Evolutionary conservation across 2,888 invertebrate species (phyloP).

Genomic region (Julus scandinavius): DNA sequence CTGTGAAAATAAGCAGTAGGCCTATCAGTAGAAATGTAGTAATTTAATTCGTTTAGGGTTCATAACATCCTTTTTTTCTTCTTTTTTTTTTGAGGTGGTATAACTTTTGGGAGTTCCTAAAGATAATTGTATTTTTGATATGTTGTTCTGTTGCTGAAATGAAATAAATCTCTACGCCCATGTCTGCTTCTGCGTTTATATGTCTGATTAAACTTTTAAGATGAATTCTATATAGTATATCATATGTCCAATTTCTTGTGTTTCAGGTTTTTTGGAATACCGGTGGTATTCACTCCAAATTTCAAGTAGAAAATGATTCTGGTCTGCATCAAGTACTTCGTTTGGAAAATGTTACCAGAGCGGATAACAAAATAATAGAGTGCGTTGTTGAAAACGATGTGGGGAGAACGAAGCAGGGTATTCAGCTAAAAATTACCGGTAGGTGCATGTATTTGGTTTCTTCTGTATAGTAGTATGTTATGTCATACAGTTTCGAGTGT

Average conservation of each 20-base stretch:
- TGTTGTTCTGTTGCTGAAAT: not conserved
- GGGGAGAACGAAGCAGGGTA: not conserved
- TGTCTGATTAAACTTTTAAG: not conserved
- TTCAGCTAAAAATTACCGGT: constrained; percentile 47
- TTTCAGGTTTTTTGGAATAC: constrained; percentile 50
- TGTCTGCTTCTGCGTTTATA: not conserved
- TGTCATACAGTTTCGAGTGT: not conserved
- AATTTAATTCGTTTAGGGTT: no score
- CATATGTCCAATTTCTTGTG: not conserved
- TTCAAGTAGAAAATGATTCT: not conserved
- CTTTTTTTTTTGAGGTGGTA: no score
- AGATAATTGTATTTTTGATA: no score
- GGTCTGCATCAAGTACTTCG: not conserved
- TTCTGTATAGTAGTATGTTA: not conserved
- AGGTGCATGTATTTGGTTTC: not conserved
- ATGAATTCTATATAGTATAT: not conserved
- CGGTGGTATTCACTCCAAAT: constrained; percentile 14
- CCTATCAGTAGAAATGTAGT: not conserved
- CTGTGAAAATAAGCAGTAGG: not conserved
- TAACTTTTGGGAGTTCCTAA: no score
- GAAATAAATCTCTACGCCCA: not conserved
- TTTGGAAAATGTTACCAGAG: constrained; percentile 26
- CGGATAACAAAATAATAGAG: constrained; percentile 26
- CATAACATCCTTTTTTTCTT: no score
- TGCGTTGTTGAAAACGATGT: constrained; percentile 53